Percentiles rank a stretch among this genome's conserved stretches.
Evolutionary conservation across 2,888 invertebrate species (phyloP).

Genomic region (Clunio marinus): DNA sequence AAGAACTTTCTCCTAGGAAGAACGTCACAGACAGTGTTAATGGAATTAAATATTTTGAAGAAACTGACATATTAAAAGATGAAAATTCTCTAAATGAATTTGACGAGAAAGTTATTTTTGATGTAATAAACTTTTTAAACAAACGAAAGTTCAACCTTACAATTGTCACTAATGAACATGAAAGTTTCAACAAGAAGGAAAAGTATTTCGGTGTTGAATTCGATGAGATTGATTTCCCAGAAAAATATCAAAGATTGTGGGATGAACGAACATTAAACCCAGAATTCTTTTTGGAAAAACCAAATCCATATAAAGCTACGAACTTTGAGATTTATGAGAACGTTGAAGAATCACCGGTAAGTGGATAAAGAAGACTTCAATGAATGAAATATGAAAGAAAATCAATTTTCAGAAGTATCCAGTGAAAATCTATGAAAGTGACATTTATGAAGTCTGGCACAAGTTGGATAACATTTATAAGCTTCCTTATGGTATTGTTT

Average conservation of each 20-base stretch:
- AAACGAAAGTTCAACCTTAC: constrained; percentile 49
- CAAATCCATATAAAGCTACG: constrained; percentile 68
- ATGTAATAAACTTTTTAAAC: constrained; percentile 45
- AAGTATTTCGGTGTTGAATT: constrained; percentile 83
- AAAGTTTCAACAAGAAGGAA: constrained; percentile 62
- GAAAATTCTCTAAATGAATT: constrained; percentile 66
- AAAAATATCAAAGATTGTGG: constrained; percentile 63
- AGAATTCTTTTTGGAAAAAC: constrained; percentile 64
- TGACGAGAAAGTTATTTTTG: constrained; percentile 57
- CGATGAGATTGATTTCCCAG: constrained; percentile 57
- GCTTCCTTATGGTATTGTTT: constrained; percentile 70
- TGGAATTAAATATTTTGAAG: constrained; percentile 75
- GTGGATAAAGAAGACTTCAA: no score
- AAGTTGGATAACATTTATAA: constrained; percentile 77
- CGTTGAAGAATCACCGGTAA: constrained; percentile 43
- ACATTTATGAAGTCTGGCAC: constrained; percentile 71
- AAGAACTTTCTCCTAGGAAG: constrained; percentile 67
- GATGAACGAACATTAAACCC: constrained; percentile 54
- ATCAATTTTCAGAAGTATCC: constrained; percentile 51
- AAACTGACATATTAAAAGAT: constrained; percentile 74
- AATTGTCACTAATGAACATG: constrained; percentile 42
- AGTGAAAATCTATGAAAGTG: constrained; percentile 55
- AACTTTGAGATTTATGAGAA: constrained; percentile 56
- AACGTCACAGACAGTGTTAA: constrained; percentile 73
- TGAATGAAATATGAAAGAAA: background rate